Percentiles rank a stretch among this genome's conserved stretches.
phyloP scores from a whole-genome alignment of 2,797 vertebrate species.

The Microctenopoma stevenorrisi region DNA sequence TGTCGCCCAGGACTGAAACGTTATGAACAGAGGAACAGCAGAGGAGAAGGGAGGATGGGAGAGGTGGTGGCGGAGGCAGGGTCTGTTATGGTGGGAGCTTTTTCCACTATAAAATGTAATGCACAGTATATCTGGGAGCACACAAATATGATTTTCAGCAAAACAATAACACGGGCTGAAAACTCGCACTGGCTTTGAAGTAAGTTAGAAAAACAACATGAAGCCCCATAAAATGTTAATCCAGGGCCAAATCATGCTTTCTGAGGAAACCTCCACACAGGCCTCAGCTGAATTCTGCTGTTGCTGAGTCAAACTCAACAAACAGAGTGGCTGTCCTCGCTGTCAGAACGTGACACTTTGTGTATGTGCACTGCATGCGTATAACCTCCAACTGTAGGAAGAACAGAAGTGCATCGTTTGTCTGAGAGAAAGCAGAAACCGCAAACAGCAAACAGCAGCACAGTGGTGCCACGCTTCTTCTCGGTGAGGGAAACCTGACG shows the following conservation, averaged over 20 bases:
- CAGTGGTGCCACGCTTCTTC: constrained; percentile 52
- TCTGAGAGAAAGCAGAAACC: background rate
- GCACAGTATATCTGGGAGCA: background rate
- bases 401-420: too few relatives aligned
- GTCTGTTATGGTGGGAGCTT: background rate
- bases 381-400: too few relatives aligned
- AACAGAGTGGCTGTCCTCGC: too few relatives aligned
- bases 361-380: too few relatives aligned
- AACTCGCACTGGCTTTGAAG: too few relatives aligned
- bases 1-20: constrained; percentile 47
- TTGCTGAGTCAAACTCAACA: too few relatives aligned
- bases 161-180: too few relatives aligned
- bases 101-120: background rate
- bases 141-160: too few relatives aligned
- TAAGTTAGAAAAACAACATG: too few relatives aligned
- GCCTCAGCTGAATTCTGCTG: too few relatives aligned
- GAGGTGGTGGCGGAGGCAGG: background rate
- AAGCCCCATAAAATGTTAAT: constrained; percentile 59
- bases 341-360: too few relatives aligned
- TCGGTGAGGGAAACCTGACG: constrained; percentile 69
- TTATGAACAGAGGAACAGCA: constrained; percentile 16
- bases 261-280: too few relatives aligned
- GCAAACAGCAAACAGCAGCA: constrained; percentile 25
- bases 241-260: constrained; percentile 29
- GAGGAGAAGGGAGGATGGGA: background rate